These are phyloP conservation scores for Lepetodrilus schrolli DNA, from an alignment of 2,888 invertebrate genomes.

Conservation along the genomic window DNA sequence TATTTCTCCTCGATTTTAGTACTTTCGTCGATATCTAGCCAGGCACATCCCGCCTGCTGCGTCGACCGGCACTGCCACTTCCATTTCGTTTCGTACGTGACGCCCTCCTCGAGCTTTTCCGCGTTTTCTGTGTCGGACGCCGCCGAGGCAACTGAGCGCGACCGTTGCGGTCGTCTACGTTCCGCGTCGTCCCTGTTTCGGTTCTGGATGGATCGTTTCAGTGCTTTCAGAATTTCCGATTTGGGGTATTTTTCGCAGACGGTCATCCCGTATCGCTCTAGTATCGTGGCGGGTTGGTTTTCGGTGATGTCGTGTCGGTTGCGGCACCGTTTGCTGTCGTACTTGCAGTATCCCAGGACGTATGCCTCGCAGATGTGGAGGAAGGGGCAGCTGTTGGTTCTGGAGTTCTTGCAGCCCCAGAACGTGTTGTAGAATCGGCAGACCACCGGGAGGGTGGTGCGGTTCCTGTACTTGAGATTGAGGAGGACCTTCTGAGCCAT, in stretches of 20 bases:
- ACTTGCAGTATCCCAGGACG: slow-evolving; percentile 2
- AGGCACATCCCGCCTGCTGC: neutral
- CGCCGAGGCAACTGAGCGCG: neutral
- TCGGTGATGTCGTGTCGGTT: neutral
- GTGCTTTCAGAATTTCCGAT: neutral
- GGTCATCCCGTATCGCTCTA: neutral
- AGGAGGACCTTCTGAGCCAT: slow-evolving; percentile 15
- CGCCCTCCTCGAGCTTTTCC: slow-evolving; percentile 13
- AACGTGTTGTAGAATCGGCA: slow-evolving; percentile 10
- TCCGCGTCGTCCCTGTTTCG: neutral
- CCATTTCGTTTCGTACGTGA: neutral
- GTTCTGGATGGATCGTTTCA: neutral
- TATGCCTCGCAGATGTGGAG: neutral
- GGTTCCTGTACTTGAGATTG: slow-evolving; percentile 13
- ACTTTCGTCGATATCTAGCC: slow-evolving; percentile 2
- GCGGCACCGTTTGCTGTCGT: neutral
- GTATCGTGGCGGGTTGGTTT: neutral
- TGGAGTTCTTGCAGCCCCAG: slow-evolving; percentile 18
- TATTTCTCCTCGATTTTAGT: slow-evolving; percentile 7
- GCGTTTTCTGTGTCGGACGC: neutral
- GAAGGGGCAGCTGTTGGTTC: slow-evolving; percentile 15
- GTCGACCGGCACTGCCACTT: neutral
- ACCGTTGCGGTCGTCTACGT: neutral
- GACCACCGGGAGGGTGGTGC: neutral
- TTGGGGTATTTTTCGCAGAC: neutral